Evolutionary conservation across 2,113 vertebrate genomes (phyloP), one percentile per base, ranked within the genome.

Genomic region (Mastomys coucha): DNA sequence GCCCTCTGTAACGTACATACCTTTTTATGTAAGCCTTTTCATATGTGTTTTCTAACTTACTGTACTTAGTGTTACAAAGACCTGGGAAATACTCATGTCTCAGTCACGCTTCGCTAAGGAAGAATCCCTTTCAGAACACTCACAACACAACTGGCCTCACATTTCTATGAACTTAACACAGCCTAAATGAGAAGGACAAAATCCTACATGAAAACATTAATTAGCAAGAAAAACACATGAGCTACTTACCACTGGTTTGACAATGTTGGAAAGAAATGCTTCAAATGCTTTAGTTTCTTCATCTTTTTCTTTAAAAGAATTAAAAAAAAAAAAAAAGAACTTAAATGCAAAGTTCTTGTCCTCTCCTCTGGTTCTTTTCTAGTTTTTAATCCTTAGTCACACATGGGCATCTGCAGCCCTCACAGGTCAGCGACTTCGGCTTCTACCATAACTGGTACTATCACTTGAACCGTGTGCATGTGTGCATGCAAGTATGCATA

Each of bases 201-300:
- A 96, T 53, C 42, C 24, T 70, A 5, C 60, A 81, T 84, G 31
- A 93, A 80, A 75, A 96, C 20, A 70, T 2, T 75, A 80, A 87
- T 96, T 36, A 80, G 33, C n/a, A 97, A 96, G 42, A 95, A 93
- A 92, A 56, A 94, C 77, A 88, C 0, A 73, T 19, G 13, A 80
- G 72, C 90, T 97, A 99, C 99, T 99, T 98, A 99, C 99, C 99
- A 97, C 97, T 91, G 99, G 99, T 98, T 99, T 99, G 98, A 96
- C 97, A 98, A 99, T 98, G 97, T 98, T 99, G 92, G 99, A 99
- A 97, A 99, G 98, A 94, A 99, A 97, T 53, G 98, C 99, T 97
- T 99, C 99, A 95, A 99, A 97, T 97, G 98, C 99, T 98, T 99
- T 99, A 67, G 99, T 99, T 97, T 99, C 99, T 98, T 99, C 99